phyloP scores from a whole-genome alignment of 2,888 invertebrate genomes.

The Plemyria rubiginata region DNA sequence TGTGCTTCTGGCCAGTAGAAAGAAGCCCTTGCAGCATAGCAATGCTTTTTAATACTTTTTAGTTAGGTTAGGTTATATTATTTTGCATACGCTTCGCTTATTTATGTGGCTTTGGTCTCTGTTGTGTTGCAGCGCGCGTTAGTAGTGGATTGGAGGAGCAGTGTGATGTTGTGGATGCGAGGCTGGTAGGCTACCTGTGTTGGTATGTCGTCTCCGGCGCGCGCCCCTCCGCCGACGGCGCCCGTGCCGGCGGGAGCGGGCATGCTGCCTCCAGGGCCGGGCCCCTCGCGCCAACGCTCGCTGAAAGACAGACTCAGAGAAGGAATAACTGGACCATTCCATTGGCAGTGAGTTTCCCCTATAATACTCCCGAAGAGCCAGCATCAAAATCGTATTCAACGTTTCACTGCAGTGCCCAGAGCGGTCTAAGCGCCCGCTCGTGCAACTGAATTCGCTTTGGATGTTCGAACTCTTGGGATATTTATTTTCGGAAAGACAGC shows the following conservation, averaged over 20 bases:
- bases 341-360: constrained; percentile 90
- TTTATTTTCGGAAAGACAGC: constrained; percentile 25
- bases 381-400: constrained; percentile 28
- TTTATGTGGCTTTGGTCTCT: constrained; percentile 79
- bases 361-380: constrained; percentile 26
- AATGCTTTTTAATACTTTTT: constrained; percentile 46
- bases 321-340: constrained; percentile 91
- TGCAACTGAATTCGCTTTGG: constrained; percentile 27
- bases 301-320: constrained; percentile 91
- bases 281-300: constrained; percentile 90
- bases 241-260: constrained; percentile 74
- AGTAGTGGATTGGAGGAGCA: constrained; percentile 68
- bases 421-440: not conserved
- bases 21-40: constrained; percentile 32
- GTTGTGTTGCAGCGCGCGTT: constrained; percentile 79
- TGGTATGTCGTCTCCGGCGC: constrained; percentile 75
- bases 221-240: constrained; percentile 60
- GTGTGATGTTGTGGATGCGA: constrained; percentile 63
- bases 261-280: constrained; percentile 76
- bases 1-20: constrained; percentile 23
- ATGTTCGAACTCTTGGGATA: constrained; percentile 30
- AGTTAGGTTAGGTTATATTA: constrained; percentile 41
- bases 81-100: constrained; percentile 70
- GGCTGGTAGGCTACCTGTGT: constrained; percentile 55
- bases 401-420: constrained; percentile 5